Conservation (phyloP, 2,888 invertebrate species). For the Leptogaster cylindrica region DNA sequence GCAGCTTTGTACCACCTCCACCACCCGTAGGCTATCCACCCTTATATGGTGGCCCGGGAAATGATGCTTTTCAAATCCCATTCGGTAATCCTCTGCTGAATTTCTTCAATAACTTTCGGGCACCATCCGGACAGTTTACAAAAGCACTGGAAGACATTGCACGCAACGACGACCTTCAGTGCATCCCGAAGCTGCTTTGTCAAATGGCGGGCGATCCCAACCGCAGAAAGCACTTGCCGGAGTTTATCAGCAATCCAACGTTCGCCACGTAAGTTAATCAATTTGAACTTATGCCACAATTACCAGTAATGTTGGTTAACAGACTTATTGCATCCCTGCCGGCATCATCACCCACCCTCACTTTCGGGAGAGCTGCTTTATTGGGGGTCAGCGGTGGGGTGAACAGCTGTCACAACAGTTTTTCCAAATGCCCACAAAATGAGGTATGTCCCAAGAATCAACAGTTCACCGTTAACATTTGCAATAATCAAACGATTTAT, state of each 20-base stretch:
- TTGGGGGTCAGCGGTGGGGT: constrained; percentile 71
- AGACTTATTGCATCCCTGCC: constrained; percentile 57
- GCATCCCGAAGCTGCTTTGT: constrained; percentile 75
- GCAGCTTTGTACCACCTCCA: not conserved
- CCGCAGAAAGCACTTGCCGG: constrained; percentile 58
- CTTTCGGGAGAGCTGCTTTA: constrained; percentile 77
- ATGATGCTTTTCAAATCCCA: not conserved
- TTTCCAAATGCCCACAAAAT: constrained; percentile 76
- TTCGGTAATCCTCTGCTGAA: constrained; percentile 43
- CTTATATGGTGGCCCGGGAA: not conserved
- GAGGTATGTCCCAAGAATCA: constrained; percentile 53
- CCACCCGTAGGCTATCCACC: not conserved
- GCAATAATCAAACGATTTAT: too few species aligned
- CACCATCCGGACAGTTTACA: constrained; percentile 55
- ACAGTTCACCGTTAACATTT: constrained; percentile 10
- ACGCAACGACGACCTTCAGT: constrained; percentile 72
- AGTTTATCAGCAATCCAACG: constrained; percentile 59
- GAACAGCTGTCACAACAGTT: constrained; percentile 63
- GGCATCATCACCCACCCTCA: constrained; percentile 67
- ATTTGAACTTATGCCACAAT: not conserved
- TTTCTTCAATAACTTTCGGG: constrained; percentile 35
- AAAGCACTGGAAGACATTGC: constrained; percentile 65
- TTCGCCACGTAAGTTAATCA: constrained; percentile 58
- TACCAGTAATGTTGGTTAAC: constrained; percentile 1
- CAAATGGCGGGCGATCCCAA: constrained; percentile 70